phyloP scores from a whole-genome alignment of 2,797 vertebrate genomes.

The Dryobates pubescens region DNA sequence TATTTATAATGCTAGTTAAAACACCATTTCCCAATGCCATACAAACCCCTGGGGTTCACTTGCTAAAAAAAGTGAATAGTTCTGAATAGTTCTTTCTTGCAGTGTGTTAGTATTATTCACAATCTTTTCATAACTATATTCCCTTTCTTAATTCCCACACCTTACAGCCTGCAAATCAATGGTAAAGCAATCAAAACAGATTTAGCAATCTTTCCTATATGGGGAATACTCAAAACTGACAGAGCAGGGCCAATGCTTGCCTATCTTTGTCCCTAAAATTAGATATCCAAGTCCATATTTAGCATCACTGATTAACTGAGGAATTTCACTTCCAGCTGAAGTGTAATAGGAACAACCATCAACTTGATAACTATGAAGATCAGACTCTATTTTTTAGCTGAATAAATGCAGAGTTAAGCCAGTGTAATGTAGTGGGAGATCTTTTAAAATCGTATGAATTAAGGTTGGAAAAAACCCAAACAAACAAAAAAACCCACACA shows the following conservation, averaged over 20 bases:
- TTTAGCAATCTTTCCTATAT: constrained; percentile 6
- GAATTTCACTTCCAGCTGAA: background rate
- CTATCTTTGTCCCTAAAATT: constrained; percentile 11
- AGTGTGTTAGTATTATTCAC: background rate
- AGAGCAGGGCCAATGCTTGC: background rate
- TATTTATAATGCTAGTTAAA: background rate
- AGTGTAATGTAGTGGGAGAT: background rate
- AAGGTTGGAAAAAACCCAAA: background rate
- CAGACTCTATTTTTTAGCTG: background rate
- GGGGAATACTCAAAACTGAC: constrained; percentile 21
- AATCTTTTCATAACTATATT: constrained; percentile 5
- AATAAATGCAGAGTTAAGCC: background rate
- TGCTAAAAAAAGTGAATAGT: background rate
- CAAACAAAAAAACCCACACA: background rate
- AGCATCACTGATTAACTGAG: constrained; percentile 7
- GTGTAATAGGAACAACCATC: background rate
- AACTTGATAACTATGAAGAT: background rate
- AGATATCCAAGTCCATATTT: background rate
- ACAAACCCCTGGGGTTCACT: background rate
- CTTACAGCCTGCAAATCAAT: background rate
- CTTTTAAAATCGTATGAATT: background rate
- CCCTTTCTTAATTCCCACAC: background rate
- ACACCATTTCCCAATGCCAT: background rate
- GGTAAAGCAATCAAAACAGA: constrained; percentile 9
- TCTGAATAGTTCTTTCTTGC: background rate